A percentile compares a stretch with the other conserved stretches of the same genome.
These are phyloP conservation scores for Pipistrellus pipistrellus DNA, from an alignment of 2,797 vertebrate species.

Conservation along the genomic window DNA sequence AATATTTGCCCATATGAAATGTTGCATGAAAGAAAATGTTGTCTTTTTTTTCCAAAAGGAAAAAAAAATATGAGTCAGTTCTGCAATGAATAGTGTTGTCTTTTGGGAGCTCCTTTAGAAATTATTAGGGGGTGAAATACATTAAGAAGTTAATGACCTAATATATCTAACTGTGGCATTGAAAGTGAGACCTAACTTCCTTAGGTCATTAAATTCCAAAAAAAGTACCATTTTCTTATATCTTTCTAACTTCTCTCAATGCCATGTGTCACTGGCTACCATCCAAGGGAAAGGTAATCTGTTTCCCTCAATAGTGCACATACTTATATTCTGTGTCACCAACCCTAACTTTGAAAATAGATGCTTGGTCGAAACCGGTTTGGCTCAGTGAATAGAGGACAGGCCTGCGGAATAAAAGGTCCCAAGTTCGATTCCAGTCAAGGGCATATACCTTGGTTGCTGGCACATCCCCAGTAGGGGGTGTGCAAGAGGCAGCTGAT, in stretches of 20 bases:
- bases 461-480: no score
- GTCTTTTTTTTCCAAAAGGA: background rate
- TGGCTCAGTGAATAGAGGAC: no score
- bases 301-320: background rate
- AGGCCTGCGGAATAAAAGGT: no score
- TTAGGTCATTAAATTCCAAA: background rate
- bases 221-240: background rate
- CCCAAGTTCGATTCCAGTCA: no score
- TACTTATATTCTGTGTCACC: background rate
- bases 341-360: background rate
- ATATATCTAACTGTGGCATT: background rate
- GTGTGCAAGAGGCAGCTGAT: no score
- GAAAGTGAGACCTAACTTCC: background rate
- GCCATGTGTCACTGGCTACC: background rate
- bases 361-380: no score
- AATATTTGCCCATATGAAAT: background rate
- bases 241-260: background rate
- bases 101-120: background rate
- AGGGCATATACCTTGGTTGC: no score
- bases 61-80: background rate
- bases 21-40: background rate
- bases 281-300: background rate
- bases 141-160: background rate
- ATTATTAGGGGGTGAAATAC: background rate
- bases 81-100: background rate